Base-by-base conservation (phyloP, 2,797 vertebrate genomes). In the Pogoniulus pusillus region DNA sequence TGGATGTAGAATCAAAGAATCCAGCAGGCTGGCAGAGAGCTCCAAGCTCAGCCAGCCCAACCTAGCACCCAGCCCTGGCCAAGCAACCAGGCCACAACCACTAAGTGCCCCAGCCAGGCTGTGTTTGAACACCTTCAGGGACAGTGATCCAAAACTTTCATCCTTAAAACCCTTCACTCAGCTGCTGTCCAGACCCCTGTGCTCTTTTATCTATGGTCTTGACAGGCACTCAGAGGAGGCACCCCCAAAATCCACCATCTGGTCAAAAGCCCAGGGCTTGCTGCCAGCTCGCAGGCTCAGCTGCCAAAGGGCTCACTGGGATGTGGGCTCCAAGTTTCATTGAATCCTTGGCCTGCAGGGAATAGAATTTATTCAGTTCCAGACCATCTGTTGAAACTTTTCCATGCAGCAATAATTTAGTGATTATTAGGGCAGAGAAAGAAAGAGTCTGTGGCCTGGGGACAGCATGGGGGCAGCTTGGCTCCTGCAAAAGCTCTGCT, bases 351-450 rank as follows among this genome's bases (percentile, higher is more conserved):
- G 84, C 89, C 87, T 91, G 66, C 85, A 92, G 92, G 73, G 85
- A 89, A 89, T 73, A 94, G 66, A 81, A 82, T 93, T 83, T 93
- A 87, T 94, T 94, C 89, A 83, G 84, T 79, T 93, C 73, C 87
- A 95, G 93, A 93, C 92, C 95, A 94, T 96, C 95, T 96, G 95
- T 94, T 95, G 89, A 93, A 90, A 94, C 43, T 70, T 92, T 70
- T 81, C 82, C 95, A 94, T 93, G 94, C 4, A 7, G 85, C 76
- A 94, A 49, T 96, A 95, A 96, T 94, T 89, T 81, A 78, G 79
- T 87, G 91, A 94, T 96, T 94, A 94, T 91, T 95, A 89, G 92
- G 92, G 87, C 92, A 96, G 94, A 94, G 91, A 95, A 94, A 93
- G 63, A 70, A 37, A 83, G 57, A 7, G 3, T 89, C 76, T 85